Conservation (phyloP, 2,888 invertebrate species). For the Dryadula phaetusa region DNA sequence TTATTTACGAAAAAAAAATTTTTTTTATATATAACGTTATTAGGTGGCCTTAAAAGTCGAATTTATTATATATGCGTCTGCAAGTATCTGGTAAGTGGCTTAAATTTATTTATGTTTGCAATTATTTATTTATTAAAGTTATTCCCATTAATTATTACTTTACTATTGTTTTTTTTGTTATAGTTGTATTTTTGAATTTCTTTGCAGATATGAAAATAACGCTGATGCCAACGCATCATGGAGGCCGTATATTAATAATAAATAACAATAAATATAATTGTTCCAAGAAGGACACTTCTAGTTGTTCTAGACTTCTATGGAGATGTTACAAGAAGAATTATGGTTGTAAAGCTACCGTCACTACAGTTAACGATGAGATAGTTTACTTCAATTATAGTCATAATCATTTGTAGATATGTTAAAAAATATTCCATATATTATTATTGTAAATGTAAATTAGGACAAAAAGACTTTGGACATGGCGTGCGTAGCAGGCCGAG, state of each 20-base stretch:
- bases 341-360: conserved; percentile 28
- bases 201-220: conserved; percentile 8
- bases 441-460: no score
- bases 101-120: not conserved
- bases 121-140: not conserved
- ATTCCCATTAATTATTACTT: not conserved
- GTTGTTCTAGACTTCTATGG: conserved; percentile 19
- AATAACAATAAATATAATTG: conserved; percentile 17
- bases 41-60: no score
- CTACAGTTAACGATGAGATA: conserved; percentile 21
- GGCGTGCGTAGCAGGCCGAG: no score
- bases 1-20: no score
- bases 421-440: no score
- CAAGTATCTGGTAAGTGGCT: no score
- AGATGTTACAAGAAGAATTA: conserved; percentile 25
- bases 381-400: conserved; percentile 27
- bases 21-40: no score
- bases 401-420: conserved; percentile 1
- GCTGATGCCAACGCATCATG: conserved; percentile 12
- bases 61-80: no score
- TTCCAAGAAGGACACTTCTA: not conserved
- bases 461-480: no score
- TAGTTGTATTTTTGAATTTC: not conserved
- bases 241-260: conserved; percentile 14
- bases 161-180: not conserved